Base-by-base conservation (phyloP, 2,888 invertebrate genomes). In the Trichogramma dendrolimi region DNA sequence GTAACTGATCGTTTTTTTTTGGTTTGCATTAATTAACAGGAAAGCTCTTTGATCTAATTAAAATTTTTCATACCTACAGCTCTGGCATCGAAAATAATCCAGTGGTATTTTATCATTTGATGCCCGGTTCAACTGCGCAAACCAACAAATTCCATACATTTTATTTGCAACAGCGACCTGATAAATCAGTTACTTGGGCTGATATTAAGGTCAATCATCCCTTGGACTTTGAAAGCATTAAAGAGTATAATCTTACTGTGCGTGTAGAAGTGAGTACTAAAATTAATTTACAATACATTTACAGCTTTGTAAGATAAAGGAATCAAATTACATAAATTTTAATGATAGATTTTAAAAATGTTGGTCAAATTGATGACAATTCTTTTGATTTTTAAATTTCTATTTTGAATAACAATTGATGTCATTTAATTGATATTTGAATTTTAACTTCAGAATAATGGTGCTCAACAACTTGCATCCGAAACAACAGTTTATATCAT, bases 141-240 rank as follows among this genome's bases (percentile, higher is more conserved):
- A 96, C 95, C 71, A 96, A 96, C 83, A 96, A 95, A 82, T 89
- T 89, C 81, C 93, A 96, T 81, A 94, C 94, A 67, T 96, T 95
- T 82, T 96, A 96, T 81, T 86, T 95, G 71, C 94, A 95, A 86
- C 95, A 95, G 83, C 86, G 95, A 75, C 89, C 91, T 69, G 94
- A 94, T 76, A 92, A 93, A 78, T 92, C 93, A 67, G 90, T 90
- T 77, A 95, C 94, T 70, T 95, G 94, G 94, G 95, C 94, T 6
- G 94, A 95, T 79, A 93, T 94, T 80, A 94, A 94, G 84, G 95
- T 96, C 72, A 95, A 96, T 82, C 94, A 95, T 84, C 94, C 94
- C 40, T 82, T 96, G 75, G 96, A 96, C 83, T 96, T 92, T 78
- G 95, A 96, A 80, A 92, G 90, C 72, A 94, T 95, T 80, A 93